These are phyloP conservation scores for Pygoscelis antarcticus DNA, from an alignment of 2,113 vertebrate genomes.

Conservation along the genomic window DNA sequence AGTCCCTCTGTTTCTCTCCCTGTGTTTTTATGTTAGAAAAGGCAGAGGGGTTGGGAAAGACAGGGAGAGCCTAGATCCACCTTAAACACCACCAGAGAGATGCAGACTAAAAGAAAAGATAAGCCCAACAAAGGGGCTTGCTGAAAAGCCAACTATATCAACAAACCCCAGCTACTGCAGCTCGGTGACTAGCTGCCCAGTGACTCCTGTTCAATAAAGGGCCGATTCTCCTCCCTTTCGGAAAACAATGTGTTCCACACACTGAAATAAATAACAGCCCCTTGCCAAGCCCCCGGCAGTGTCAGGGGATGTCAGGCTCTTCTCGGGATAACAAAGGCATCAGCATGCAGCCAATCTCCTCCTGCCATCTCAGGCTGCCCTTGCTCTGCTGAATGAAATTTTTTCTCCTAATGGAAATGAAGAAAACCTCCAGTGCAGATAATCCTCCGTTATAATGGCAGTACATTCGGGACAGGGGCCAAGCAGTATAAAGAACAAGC, in stretches of 20 bases:
- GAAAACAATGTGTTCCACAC: slow-evolving; percentile 53
- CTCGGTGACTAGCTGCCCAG: background rate
- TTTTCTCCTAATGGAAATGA: slow-evolving; percentile 49
- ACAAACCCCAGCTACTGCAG: background rate
- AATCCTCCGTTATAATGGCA: background rate
- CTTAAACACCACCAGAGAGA: background rate
- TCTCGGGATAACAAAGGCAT: background rate
- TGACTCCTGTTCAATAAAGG: slow-evolving; percentile 34
- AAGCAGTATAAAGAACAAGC: slow-evolving; percentile 34
- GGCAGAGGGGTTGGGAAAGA: background rate
- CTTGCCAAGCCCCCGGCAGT: background rate
- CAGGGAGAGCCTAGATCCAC: background rate
- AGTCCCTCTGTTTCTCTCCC: background rate
- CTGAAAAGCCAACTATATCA: slow-evolving; percentile 4
- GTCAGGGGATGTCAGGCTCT: slow-evolving; percentile 64
- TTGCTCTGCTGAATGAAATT: background rate
- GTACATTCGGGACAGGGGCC: background rate
- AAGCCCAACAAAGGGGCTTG: background rate
- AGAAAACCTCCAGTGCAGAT: slow-evolving; percentile 42
- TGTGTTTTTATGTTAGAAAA: background rate
- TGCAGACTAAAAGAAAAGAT: background rate
- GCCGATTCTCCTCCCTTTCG: slow-evolving; percentile 45
- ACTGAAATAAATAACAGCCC: slow-evolving; percentile 12
- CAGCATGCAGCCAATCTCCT: slow-evolving; percentile 10
- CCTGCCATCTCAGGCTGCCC: slow-evolving; percentile 28